These are phyloP conservation scores for human (Homo sapiens) DNA, from an alignment of 2,113 vertebrate species.

Conservation along the genomic window DNA sequence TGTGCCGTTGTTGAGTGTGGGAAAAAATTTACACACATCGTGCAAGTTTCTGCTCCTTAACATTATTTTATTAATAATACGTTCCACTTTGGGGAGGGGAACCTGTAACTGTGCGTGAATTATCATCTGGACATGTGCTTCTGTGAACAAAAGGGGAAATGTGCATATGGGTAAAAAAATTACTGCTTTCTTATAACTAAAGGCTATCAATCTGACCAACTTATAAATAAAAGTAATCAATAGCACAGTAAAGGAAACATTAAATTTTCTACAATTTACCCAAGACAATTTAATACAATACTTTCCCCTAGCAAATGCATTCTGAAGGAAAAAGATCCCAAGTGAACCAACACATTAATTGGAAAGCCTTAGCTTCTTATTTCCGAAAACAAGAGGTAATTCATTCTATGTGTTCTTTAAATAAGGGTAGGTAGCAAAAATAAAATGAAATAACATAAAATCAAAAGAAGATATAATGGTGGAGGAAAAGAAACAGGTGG, in stretches of 20 bases:
- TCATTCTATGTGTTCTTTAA: neutral
- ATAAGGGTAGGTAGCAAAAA: neutral
- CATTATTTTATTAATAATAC: neutral
- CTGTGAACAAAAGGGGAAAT: neutral
- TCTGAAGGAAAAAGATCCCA: constrained; percentile 25
- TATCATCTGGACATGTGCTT: neutral
- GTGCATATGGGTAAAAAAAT: neutral
- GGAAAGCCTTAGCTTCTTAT: neutral
- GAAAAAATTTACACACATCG: neutral
- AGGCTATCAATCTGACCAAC: neutral
- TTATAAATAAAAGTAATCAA: neutral
- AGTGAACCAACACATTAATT: neutral
- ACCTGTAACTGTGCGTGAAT: neutral
- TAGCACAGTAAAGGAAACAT: constrained; percentile 37
- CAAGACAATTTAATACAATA: constrained; percentile 57
- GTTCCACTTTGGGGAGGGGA: neutral
- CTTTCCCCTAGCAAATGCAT: constrained; percentile 23
- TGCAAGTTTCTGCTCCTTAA: constrained; percentile 33
- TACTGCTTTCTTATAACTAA: neutral
- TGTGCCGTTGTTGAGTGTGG: neutral
- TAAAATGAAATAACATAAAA: neutral
- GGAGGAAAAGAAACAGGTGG: neutral
- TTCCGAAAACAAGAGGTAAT: constrained; percentile 40
- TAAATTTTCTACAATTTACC: constrained; percentile 60
- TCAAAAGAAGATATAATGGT: neutral